Conservation (phyloP, 2,797 vertebrate genomes). For the Pipistrellus kuhlii region DNA sequence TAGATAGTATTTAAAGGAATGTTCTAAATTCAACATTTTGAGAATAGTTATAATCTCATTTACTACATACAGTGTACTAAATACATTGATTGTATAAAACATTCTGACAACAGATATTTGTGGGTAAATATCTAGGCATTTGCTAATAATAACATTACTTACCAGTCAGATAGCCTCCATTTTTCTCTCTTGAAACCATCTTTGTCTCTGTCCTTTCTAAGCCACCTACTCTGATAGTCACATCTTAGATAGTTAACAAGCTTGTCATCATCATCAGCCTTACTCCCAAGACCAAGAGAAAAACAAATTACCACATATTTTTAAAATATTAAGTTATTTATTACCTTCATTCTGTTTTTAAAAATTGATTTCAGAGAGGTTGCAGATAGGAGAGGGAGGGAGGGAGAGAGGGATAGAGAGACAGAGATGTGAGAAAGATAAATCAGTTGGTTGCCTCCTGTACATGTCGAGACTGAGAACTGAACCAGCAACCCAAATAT, state of each 20-base stretch:
- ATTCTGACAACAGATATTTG: constrained; percentile 3
- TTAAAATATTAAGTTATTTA: not conserved
- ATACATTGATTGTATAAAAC: not conserved
- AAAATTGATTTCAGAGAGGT: too few relatives aligned
- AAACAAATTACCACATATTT: not conserved
- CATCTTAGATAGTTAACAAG: not conserved
- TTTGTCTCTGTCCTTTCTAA: constrained; percentile 33
- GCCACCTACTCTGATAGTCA: not conserved
- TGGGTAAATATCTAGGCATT: not conserved
- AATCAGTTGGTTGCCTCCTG: too few relatives aligned
- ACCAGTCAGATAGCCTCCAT: not conserved
- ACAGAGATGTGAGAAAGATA: too few relatives aligned
- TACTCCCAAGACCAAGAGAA: not conserved
- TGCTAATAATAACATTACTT: constrained; percentile 7
- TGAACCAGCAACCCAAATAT: too few relatives aligned
- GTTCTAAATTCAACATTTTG: constrained; percentile 34
- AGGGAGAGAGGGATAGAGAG: too few relatives aligned
- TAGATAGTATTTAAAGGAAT: not conserved
- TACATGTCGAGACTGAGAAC: too few relatives aligned
- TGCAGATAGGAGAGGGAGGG: too few relatives aligned
- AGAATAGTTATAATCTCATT: constrained; percentile 27
- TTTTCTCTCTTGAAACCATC: not conserved
- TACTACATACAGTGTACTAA: not conserved
- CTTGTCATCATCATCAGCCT: not conserved
- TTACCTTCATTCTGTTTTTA: not conserved